Base-by-base conservation (phyloP, 1,140 invertebrate species). In the Hycleus cichorii region DNA sequence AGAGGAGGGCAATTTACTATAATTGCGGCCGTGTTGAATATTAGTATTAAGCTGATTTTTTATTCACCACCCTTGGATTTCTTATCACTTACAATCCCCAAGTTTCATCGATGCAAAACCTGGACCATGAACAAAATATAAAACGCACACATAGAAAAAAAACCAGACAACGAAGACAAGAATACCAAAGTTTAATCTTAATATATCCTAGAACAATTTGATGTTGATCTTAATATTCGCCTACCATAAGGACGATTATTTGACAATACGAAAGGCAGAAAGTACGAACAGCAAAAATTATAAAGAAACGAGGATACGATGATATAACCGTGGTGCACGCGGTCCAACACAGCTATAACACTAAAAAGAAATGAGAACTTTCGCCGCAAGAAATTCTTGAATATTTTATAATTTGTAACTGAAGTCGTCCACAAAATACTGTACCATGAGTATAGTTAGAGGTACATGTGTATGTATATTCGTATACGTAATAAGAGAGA, bases 31-130 rank as follows among this genome's bases (percentile, higher is more conserved):
- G 51, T 53, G 47, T 64, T 60, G 68, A 73, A 32, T 74, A 72
- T 72, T 73, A 72, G 72, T 69, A 74, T 72, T 72, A 72, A 72
- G 72, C 72, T 72, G 70, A 74, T 74, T 74, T 74, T 74, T 74
- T 74, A 74, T 74, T 74, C 72, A 74, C 4, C 32, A 5, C 32
- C 72, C 71, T 71, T 62, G 64, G 60, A 10, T 42, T 63, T 69
- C 66, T 69, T 73, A 70, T 73, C 68, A 66, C 66, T 62, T 32
- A 32, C 4, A 32, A 32, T 32, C 7, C 4, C 32, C 32, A 32
- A 32, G 4, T 32, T 32, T 32, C 32, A 32, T 32, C 32, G 32
- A 32, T 32, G 32, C 2, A 0, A 32, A 32, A 4, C 32, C 4
- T 32, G 32, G 7, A 32, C 32, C 32, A 32, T 18, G 18, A 18